Evolutionary conservation across 2,797 vertebrate species (phyloP).

Genomic region (Eupleurogrammus muticus): DNA sequence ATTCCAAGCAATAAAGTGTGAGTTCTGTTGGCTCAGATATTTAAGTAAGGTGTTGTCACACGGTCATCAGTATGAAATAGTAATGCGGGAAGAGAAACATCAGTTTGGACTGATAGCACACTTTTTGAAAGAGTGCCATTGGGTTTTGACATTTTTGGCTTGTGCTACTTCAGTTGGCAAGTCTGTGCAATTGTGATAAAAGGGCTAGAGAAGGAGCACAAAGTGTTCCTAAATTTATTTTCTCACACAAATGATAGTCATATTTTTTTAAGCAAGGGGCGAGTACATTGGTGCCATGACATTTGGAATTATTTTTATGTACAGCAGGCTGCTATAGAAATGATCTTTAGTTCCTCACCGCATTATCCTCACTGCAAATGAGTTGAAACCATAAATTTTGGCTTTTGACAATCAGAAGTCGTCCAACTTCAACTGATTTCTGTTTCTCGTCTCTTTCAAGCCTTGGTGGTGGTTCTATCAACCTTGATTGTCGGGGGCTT

Average conservation of each 20-base stretch:
- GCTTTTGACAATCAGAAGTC: conserved; percentile 27
- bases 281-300: conserved; percentile 41
- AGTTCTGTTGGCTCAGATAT: conserved; percentile 18
- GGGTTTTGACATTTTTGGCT: conserved; percentile 37
- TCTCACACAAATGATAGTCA: conserved; percentile 37
- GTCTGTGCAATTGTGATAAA: conserved; percentile 50
- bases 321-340: conserved; percentile 28
- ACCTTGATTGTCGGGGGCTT: conserved; percentile 38
- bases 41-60: conserved; percentile 21
- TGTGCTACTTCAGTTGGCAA: conserved; percentile 45
- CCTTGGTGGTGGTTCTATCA: conserved; percentile 43
- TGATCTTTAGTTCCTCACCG: conserved; percentile 22
- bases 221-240: conserved; percentile 68
- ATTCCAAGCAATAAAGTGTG: conserved; percentile 57
- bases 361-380: conserved; percentile 3
- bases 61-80: conserved; percentile 26
- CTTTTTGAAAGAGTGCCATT: conserved; percentile 22
- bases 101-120: conserved; percentile 23
- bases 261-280: conserved; percentile 53
- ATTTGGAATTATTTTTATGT: conserved; percentile 54
- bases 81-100: not conserved
- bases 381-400: conserved; percentile 8
- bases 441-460: conserved; percentile 36
- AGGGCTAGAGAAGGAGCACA: conserved; percentile 64
- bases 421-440: conserved; percentile 11